A percentile compares a stretch with the other conserved stretches of the same genome.
Conservation (phyloP, 2,113 vertebrate genomes). For the Pavo muticus region DNA sequence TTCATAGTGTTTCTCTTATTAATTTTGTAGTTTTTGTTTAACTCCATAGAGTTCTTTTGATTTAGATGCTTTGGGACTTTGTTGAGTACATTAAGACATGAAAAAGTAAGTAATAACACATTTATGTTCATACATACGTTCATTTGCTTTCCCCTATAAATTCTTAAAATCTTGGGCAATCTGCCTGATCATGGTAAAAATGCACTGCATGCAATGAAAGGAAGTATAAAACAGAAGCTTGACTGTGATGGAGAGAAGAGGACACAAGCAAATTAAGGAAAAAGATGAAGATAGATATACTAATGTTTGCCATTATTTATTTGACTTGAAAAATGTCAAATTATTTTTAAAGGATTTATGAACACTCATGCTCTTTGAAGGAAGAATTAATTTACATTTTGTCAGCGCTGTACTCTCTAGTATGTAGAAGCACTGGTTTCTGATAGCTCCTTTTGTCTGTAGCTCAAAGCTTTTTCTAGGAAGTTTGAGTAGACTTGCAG, state of each 20-base stretch:
- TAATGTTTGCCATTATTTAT: neutral
- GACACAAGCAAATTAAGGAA: neutral
- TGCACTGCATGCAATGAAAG: neutral
- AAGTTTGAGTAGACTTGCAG: neutral
- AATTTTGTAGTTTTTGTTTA: neutral
- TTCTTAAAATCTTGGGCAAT: neutral
- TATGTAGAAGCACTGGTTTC: neutral
- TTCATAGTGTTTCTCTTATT: neutral
- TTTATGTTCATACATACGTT: neutral
- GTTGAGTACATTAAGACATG: rapidly evolving
- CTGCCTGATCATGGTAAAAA: neutral
- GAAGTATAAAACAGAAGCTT: neutral
- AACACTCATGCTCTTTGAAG: neutral
- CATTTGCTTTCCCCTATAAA: rapidly evolving
- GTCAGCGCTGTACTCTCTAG: neutral
- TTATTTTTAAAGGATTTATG: neutral
- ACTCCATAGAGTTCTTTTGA: neutral
- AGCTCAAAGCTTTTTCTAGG: neutral
- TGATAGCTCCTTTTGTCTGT: neutral
- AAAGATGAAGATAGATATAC: neutral
- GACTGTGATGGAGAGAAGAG: neutral
- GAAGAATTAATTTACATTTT: neutral
- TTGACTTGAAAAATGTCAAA: neutral
- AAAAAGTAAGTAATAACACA: neutral
- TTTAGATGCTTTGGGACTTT: neutral